Evolutionary conservation across 2,888 invertebrate species (phyloP).

Genomic region (Nymphalis c-album): DNA sequence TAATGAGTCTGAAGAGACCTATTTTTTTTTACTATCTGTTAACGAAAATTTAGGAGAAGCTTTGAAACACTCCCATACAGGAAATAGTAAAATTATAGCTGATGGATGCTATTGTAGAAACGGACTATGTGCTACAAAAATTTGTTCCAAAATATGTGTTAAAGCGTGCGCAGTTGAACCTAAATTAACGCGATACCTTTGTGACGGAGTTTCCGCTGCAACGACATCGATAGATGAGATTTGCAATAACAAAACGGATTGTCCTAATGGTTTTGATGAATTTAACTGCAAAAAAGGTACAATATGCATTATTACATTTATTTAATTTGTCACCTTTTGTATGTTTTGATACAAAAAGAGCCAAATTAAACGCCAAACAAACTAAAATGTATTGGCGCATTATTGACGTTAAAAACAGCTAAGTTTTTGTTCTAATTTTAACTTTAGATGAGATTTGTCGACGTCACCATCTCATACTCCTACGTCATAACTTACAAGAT

Average conservation of each 20-base stretch:
- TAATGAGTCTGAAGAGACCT: conserved; percentile 48
- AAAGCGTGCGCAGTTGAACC: conserved; percentile 56
- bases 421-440: not conserved
- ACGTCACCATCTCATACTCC: conserved; percentile 53
- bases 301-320: not conserved
- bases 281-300: conserved; percentile 55
- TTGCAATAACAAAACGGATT: conserved; percentile 60
- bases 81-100: conserved; percentile 53
- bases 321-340: not conserved
- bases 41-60: conserved; percentile 57
- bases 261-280: conserved; percentile 63
- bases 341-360: no score
- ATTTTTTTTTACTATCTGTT: conserved; percentile 50
- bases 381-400: no score
- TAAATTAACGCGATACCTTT: conserved; percentile 53
- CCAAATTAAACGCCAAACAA: no score
- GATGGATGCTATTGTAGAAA: conserved; percentile 57
- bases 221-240: conserved; percentile 51
- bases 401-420: not conserved
- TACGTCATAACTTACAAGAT: conserved; percentile 51
- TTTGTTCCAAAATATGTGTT: conserved; percentile 55
- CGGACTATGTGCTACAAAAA: conserved; percentile 49
- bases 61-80: conserved; percentile 59
- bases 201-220: conserved; percentile 44
- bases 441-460: conserved; percentile 58